These are phyloP conservation scores for Notodonta ziczac DNA, from an alignment of 2,888 invertebrate species.

Conservation along the genomic window DNA sequence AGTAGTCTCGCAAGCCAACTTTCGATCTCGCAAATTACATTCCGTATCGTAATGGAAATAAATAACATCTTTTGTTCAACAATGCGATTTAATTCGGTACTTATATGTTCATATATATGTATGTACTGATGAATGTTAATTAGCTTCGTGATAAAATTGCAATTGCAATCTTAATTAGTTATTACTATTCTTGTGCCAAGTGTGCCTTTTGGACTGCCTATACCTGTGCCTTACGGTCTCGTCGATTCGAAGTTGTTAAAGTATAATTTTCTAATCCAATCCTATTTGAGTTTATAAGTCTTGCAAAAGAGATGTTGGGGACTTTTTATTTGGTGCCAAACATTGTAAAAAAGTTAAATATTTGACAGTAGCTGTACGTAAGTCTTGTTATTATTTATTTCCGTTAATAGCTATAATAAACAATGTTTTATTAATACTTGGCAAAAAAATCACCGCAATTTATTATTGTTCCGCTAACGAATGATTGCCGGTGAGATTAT, in stretches of 20 bases:
- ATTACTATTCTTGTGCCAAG: not conserved
- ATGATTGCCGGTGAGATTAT: conserved; percentile 24
- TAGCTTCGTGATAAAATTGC: not conserved
- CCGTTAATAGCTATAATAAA: conserved; percentile 6
- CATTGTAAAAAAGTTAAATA: too few species aligned
- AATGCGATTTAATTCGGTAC: conserved; percentile 30
- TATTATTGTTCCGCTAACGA: conserved; percentile 14
- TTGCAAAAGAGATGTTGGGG: too few species aligned
- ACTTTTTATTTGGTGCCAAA: too few species aligned
- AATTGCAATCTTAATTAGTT: conserved; percentile 5
- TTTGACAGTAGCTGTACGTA: too few species aligned
- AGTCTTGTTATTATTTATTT: not conserved
- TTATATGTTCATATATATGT: too few species aligned
- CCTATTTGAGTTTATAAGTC: too few species aligned
- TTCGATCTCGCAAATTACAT: conserved; percentile 50
- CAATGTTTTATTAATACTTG: not conserved
- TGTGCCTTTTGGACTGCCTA: not conserved
- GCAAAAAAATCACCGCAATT: conserved; percentile 12
- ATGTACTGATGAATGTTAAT: conserved; percentile 4
- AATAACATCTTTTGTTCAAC: conserved; percentile 17
- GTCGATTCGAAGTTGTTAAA: too few species aligned
- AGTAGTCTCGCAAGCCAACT: conserved; percentile 50
- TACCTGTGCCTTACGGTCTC: too few species aligned
- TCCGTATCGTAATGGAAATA: conserved; percentile 24
- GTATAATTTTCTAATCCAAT: too few species aligned